phyloP scores from a whole-genome alignment of 35 echinoderm and acorn worm species.

The Heliocidaris tuberculata region DNA sequence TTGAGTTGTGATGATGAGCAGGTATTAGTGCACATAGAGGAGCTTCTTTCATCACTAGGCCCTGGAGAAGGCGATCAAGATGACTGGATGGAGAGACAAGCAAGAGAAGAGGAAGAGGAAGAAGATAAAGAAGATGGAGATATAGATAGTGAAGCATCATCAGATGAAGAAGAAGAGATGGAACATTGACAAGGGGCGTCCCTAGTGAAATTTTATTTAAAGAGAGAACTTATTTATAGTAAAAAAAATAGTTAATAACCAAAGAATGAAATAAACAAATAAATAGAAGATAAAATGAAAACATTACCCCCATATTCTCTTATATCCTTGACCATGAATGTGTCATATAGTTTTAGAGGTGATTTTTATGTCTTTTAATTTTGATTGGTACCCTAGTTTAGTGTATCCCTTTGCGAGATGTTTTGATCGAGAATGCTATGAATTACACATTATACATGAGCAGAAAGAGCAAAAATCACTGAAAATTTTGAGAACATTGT shows the following conservation, averaged over 20 bases:
- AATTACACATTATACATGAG: too few relatives aligned
- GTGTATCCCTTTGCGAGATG: too few relatives aligned
- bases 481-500: too few relatives aligned
- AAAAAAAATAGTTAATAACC: background rate
- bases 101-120: constrained; percentile 46
- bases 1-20: constrained; percentile 72
- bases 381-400: too few relatives aligned
- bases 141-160: constrained; percentile 47
- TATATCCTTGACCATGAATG: too few relatives aligned
- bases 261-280: background rate
- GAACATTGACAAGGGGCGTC: constrained; percentile 52
- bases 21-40: constrained; percentile 68
- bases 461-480: too few relatives aligned
- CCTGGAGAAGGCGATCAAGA: constrained; percentile 81
- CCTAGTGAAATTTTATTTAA: background rate
- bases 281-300: too few relatives aligned
- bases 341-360: too few relatives aligned
- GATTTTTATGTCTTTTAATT: too few relatives aligned
- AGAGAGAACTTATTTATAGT: background rate
- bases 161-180: constrained; percentile 63
- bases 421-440: too few relatives aligned
- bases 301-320: too few relatives aligned
- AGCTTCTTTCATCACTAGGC: constrained; percentile 69
- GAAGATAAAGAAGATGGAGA: constrained; percentile 61
- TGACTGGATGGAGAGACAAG: constrained; percentile 59